Percentiles rank a stretch among this genome's conserved stretches.
phyloP scores from a whole-genome alignment of 2,888 invertebrate genomes.

The Sinohyriopsis cumingii region DNA sequence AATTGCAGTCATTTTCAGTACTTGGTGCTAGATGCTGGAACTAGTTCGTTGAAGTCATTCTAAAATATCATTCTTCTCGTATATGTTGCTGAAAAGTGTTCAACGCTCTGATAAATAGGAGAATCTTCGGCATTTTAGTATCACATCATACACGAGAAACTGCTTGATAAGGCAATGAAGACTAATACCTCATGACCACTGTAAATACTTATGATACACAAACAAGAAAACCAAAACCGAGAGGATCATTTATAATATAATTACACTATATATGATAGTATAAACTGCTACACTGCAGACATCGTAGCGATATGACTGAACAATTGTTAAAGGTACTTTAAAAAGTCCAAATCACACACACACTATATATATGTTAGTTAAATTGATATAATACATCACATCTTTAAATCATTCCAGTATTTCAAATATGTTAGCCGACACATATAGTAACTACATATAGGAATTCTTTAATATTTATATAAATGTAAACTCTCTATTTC shows the following conservation, averaged over 20 bases:
- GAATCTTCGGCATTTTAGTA: slow-evolving; percentile 7
- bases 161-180: slow-evolving; percentile 14
- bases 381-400: slow-evolving; percentile 5
- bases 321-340: too few species aligned
- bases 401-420: slow-evolving; percentile 6
- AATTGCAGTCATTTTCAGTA: too few species aligned
- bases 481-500: too few species aligned
- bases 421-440: neutral
- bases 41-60: too few species aligned
- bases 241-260: neutral
- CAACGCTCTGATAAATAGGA: slow-evolving; percentile 10
- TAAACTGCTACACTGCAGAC: too few species aligned
- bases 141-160: slow-evolving; percentile 11
- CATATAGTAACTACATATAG: slow-evolving; percentile 17
- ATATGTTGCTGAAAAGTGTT: slow-evolving; percentile 1
- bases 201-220: slow-evolving; percentile 4
- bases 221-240: slow-evolving; percentile 8
- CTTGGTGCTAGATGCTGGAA: too few species aligned
- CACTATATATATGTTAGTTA: slow-evolving; percentile 10
- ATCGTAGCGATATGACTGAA: too few species aligned
- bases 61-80: too few species aligned
- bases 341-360: too few species aligned
- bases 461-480: too few species aligned
- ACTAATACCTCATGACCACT: slow-evolving; percentile 14
- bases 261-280: slow-evolving; percentile 4